Conservation (phyloP, 2,797 vertebrate species). For the Crenuchus spilurus region DNA sequence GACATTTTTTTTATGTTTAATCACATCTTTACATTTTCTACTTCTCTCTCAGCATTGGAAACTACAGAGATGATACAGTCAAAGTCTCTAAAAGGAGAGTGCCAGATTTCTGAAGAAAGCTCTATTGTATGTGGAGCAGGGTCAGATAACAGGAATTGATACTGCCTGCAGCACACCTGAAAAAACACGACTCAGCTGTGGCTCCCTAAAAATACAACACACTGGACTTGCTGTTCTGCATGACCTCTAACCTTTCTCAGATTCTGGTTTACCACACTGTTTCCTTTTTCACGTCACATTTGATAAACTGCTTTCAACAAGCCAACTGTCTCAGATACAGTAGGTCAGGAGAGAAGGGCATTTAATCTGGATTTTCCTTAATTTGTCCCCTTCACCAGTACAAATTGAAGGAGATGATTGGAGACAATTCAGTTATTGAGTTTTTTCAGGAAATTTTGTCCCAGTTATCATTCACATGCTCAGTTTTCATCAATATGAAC, state of each 20-base stretch:
- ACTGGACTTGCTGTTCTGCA: slow-evolving; percentile 8
- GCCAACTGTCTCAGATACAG: neutral
- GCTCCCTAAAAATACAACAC: slow-evolving; percentile 3
- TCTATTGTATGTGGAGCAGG: neutral
- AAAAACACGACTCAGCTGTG: slow-evolving; percentile 1
- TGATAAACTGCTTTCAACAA: slow-evolving; percentile 19
- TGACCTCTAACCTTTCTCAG: neutral
- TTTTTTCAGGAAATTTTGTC: too few species aligned
- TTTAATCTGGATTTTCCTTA: neutral
- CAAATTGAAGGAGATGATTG: too few species aligned
- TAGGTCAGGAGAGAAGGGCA: neutral
- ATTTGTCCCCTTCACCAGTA: neutral
- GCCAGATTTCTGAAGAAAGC: slow-evolving; percentile 1
- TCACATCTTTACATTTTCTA: too few species aligned
- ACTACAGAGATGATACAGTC: neutral
- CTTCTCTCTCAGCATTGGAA: neutral
- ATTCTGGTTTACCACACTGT: neutral
- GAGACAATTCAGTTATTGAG: too few species aligned
- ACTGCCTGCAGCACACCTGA: neutral
- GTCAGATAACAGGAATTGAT: slow-evolving; percentile 8
- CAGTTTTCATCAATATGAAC: too few species aligned
- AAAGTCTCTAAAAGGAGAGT: neutral
- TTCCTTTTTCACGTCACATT: slow-evolving; percentile 5
- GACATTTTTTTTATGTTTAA: too few species aligned
- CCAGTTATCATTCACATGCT: too few species aligned